Evolutionary conservation across 2,888 invertebrate species (phyloP).

Genomic region (Thyatira batis): DNA sequence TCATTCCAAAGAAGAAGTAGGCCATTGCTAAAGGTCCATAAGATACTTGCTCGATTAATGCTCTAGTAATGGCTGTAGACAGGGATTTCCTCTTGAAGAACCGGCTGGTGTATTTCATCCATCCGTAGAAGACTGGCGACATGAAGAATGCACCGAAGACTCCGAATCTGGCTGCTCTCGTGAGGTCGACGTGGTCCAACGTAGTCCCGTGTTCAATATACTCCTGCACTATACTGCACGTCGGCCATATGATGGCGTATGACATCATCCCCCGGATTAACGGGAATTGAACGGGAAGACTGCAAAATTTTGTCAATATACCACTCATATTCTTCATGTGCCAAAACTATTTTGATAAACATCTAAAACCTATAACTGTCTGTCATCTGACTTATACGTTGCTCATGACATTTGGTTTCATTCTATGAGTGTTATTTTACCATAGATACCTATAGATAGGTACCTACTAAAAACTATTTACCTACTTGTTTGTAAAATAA

Average conservation of each 20-base stretch:
- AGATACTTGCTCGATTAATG: conserved; percentile 85
- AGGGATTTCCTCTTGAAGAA: conserved; percentile 55
- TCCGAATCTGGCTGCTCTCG: conserved; percentile 85
- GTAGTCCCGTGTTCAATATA: conserved; percentile 56
- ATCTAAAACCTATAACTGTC: neutral
- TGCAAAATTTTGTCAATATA: conserved; percentile 68
- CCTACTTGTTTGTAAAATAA: neutral
- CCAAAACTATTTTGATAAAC: neutral
- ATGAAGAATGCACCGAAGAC: conserved; percentile 88
- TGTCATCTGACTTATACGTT: neutral
- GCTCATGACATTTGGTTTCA: neutral
- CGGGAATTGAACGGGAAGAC: conserved; percentile 71
- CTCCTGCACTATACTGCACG: conserved; percentile 86
- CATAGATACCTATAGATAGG: too few species aligned
- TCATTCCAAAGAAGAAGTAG: conserved; percentile 90
- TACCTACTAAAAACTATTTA: too few species aligned
- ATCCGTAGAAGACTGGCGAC: conserved; percentile 89
- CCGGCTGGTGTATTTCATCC: conserved; percentile 83
- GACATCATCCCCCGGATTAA: conserved; percentile 85
- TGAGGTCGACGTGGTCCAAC: conserved; percentile 72
- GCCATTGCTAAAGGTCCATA: conserved; percentile 88
- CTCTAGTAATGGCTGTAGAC: conserved; percentile 58
- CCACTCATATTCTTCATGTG: conserved; percentile 43
- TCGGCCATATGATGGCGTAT: conserved; percentile 87
- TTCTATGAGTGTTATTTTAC: neutral